phyloP scores from a whole-genome alignment of 2,113 vertebrate species.

The Furnarius figulus region DNA sequence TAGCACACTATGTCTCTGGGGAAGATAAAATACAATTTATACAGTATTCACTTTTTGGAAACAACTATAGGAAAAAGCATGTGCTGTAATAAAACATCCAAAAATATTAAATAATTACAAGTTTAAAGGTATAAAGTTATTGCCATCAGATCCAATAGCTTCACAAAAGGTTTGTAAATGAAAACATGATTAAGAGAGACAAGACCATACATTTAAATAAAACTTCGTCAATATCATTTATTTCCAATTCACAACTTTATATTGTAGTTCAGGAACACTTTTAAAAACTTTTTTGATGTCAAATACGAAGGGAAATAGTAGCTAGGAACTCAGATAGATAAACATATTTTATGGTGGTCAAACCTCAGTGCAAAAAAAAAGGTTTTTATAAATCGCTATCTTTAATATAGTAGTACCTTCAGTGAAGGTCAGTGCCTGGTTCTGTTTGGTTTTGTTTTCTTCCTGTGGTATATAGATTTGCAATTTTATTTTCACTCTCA shows the following conservation, averaged over 20 bases:
- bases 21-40: neutral
- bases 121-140: neutral
- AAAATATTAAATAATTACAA: neutral
- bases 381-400: neutral
- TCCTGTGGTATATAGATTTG: neutral
- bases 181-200: neutral
- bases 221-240: neutral
- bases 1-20: neutral
- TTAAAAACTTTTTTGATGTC: neutral
- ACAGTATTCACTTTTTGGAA: neutral
- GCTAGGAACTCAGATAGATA: neutral
- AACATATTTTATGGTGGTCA: neutral
- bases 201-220: neutral
- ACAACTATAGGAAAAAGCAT: neutral
- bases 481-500: neutral
- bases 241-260: neutral
- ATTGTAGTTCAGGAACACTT: neutral
- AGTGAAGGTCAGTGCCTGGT: neutral
- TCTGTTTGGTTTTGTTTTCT: neutral
- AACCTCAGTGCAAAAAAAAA: neutral
- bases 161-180: neutral
- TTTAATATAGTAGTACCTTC: neutral
- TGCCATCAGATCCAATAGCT: neutral
- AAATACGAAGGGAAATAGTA: neutral
- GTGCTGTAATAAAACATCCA: fast-evolving